Conservation (phyloP, 2,888 invertebrate species). For the Gnatocerus cornutus region DNA sequence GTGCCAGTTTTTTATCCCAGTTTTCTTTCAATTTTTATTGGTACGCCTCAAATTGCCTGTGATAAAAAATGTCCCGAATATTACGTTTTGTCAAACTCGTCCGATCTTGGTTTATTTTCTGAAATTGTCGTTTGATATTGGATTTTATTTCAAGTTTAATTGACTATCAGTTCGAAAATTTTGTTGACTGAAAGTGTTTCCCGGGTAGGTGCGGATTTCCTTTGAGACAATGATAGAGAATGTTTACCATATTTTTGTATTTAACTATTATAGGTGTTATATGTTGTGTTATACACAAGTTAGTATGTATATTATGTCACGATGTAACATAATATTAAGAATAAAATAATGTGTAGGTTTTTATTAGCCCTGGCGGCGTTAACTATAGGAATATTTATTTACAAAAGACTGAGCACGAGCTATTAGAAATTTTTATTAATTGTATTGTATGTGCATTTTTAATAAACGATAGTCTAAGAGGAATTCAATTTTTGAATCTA, state of each 20-base stretch:
- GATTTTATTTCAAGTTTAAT: slow-evolving; percentile 1
- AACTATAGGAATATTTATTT: slow-evolving; percentile 58
- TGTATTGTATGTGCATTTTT: slow-evolving; percentile 63
- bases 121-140: slow-evolving; percentile 25
- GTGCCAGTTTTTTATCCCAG: slow-evolving; percentile 25
- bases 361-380: slow-evolving; percentile 52
- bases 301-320: slow-evolving; percentile 47
- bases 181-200: slow-evolving; percentile 32
- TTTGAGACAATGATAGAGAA: slow-evolving; percentile 44
- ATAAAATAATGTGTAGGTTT: slow-evolving; percentile 45
- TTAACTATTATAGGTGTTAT: slow-evolving; percentile 57
- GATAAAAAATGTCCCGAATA: slow-evolving; percentile 57
- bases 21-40: slow-evolving; percentile 56
- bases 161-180: slow-evolving; percentile 35
- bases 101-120: slow-evolving; percentile 18
- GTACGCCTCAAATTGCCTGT: slow-evolving; percentile 68
- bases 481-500: too few species aligned
- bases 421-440: slow-evolving; percentile 60
- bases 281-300: slow-evolving; percentile 54
- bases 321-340: slow-evolving; percentile 41
- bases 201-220: slow-evolving; percentile 9
- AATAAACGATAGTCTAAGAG: slow-evolving; percentile 41
- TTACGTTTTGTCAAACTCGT: slow-evolving; percentile 25
- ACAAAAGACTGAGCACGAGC: slow-evolving; percentile 63
- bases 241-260: slow-evolving; percentile 58